Percentiles rank a stretch among this genome's conserved stretches.
Conservation (phyloP, 2,113 vertebrate genomes). For the Trochalopteron elliotii region DNA sequence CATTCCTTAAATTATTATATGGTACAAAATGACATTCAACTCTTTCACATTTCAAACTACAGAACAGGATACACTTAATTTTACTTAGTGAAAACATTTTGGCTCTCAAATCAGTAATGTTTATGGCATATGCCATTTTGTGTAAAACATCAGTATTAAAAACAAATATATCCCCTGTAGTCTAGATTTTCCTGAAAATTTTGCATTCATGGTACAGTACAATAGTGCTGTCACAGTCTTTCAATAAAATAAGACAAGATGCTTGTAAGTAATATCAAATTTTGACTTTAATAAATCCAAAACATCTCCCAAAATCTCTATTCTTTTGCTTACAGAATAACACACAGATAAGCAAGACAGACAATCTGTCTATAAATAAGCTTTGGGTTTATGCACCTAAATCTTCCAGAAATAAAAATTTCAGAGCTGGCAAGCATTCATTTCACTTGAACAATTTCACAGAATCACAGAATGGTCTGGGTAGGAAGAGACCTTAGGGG, state of each 20-base stretch:
- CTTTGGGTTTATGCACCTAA: background rate
- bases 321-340: background rate
- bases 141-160: background rate
- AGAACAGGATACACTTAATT: background rate
- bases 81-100: background rate
- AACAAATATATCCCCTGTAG: background rate
- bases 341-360: background rate
- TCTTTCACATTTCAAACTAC: background rate
- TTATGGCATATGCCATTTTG: background rate
- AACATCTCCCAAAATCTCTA: background rate
- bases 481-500: background rate
- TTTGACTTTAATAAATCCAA: background rate
- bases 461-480: background rate
- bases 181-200: background rate
- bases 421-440: background rate
- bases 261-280: background rate
- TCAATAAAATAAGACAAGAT: background rate
- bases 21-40: background rate
- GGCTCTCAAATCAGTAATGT: background rate
- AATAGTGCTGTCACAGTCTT: background rate
- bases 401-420: background rate
- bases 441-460: background rate
- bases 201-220: background rate
- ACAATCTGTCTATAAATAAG: background rate
- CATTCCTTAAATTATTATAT: background rate